Base-by-base conservation (phyloP, 2,797 vertebrate species). In the Hypotaenidia okinawae region DNA sequence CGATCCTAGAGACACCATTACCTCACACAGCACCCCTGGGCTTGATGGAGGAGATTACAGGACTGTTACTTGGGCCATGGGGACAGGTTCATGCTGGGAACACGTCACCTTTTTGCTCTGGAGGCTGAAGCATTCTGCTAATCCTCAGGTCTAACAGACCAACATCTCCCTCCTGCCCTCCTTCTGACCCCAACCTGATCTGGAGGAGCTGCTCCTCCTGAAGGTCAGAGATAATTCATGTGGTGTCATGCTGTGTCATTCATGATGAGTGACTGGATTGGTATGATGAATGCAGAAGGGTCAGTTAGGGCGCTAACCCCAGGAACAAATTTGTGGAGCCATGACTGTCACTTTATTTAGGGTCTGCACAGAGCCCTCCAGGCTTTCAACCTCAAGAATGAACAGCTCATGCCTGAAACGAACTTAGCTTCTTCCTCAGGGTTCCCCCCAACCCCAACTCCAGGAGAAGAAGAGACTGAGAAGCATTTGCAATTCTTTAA, bases 211-310 rank as follows among this genome's bases (percentile, higher is more conserved):
- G 12, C 67, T 70, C 35, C 74, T 84, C 76, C 57, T 67, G 63
- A 74, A 73, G 90, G 89, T 94, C 95, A 91, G 54, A 37, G 89
- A 70, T 83, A 69, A 95, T 79, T 94, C 91, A 58, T 43, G 78
- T 77, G 78, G 78, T 91, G 79, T 87, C 93, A 0, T 87, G 93
- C 87, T 87, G 87, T 66, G 87, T 84, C 89, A 73, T 85, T 89
- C 74, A 59, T 0, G 28, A 72, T 23, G 69, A 87, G 85, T 41
- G 81, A 69, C 84, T 54, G 90, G 45, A 13, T 28, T 23, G 79
- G 30, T 66, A n/a, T 84, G 90, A 89, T 75, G 79, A 63, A 92
- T 82, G 83, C 62, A 64, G 76, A 39, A 54, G 79, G 93, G 93
- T 94, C 94, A 91, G 79, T 32, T 39, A 3, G 63, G 75, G 74